Evolutionary conservation across 2,113 vertebrate species (phyloP).

Genomic region (Sterna hirundo): DNA sequence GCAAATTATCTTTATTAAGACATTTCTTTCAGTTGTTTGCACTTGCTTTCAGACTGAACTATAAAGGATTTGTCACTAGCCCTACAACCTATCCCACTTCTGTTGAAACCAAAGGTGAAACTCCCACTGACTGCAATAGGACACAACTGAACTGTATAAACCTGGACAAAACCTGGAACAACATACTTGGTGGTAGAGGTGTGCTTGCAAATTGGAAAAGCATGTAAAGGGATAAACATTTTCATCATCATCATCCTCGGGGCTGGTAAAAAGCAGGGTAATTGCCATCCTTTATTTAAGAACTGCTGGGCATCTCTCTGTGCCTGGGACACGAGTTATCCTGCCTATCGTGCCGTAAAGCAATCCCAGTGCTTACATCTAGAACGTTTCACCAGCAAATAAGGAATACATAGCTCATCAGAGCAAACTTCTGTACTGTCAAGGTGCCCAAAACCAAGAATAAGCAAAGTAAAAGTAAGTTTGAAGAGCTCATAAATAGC

Average conservation of each 20-base stretch:
- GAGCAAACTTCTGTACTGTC: neutral
- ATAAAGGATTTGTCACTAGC: constrained; percentile 17
- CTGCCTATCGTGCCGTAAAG: neutral
- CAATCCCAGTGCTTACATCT: neutral
- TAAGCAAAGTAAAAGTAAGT: neutral
- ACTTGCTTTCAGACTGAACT: constrained; percentile 19
- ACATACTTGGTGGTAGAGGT: neutral
- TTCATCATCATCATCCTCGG: neutral
- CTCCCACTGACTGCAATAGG: neutral
- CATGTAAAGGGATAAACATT: neutral
- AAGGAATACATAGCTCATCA: neutral
- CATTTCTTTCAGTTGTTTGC: constrained; percentile 26
- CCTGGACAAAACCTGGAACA: neutral
- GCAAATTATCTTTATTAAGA: constrained; percentile 35
- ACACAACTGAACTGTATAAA: neutral
- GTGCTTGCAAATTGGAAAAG: neutral
- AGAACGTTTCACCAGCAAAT: neutral
- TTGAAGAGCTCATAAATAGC: neutral
- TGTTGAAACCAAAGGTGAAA: constrained; percentile 16
- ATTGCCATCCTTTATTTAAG: neutral
- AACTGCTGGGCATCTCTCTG: neutral
- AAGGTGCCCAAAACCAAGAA: neutral
- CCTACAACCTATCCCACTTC: neutral
- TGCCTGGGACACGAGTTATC: neutral
- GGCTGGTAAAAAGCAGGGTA: neutral